Evolutionary conservation across 1,140 invertebrate species (phyloP), one percentile per base, ranked within the genome.

Genomic region (Venturia canescens): DNA sequence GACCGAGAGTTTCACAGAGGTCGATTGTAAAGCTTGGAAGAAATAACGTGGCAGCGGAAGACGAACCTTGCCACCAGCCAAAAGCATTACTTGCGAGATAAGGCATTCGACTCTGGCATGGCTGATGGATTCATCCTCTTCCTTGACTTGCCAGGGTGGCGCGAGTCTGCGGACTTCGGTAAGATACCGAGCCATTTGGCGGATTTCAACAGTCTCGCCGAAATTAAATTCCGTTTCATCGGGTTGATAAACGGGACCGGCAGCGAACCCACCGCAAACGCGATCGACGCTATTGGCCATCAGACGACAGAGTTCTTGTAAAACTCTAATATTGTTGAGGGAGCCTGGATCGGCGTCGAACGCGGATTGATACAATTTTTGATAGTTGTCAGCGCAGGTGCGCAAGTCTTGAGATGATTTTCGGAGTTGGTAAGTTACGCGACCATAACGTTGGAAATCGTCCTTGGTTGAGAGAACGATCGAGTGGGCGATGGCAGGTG

Each of bases 331-430:
- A 86, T 97, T 97, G 44, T 95, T 92, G 69, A 98, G 90, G n/a
- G 97, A 97, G 13, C 94, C 94, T 50, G 95, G 94, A 92, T 99
- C 97, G 13, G 98, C 97, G 93, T 99, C 97, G 93, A 99, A 99
- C 53, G 97, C 96, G 21, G 96, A 96, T 88, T 98, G 96, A 88
- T 98, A 98, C 0, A 99, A 92, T 81, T 95, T 95, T 80, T 95
- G 96, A 89, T 97, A 98, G 57, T 95, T 93, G 34, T 96, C 95
- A 29, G 96, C 95, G 80, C 97, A 95, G 2, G 89, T 93, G 79
- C 95, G 94, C 60, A 98, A 94, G 50, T 97, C 95, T 82, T 95
- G 94, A 1, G 95, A 93, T 82, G 95, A 96, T 89, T 97, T 97
- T 67, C 96, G 91, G 78, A 98, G 88, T 93, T 96, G 78, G 85